Evolutionary conservation across 1,140 invertebrate genomes (phyloP), one percentile per base, ranked within the genome.

Genomic region (Nephila pilipes): DNA sequence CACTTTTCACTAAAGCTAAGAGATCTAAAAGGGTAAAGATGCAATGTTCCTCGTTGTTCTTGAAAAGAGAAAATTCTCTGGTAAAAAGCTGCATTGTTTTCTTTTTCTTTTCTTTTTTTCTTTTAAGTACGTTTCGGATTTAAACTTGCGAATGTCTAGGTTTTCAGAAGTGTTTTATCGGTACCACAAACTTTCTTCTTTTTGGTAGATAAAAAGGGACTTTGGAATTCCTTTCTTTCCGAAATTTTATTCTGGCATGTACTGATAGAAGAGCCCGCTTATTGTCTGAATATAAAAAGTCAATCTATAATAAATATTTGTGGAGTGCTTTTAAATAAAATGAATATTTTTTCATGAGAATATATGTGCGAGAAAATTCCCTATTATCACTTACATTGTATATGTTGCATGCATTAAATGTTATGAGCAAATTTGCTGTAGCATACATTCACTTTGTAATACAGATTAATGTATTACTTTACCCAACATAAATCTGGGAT

Each of bases 81-180:
- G 69, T 75, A 75, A 75, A n/a, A 75, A 75, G 69, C 29, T 75
- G 16, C 29, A 29, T 18, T 75, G n/a, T 75, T 75, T 75, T 75
- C 25, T 75, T 75, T 75, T 46, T 10, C 46, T 10, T 10, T 10
- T 0, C 46, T 10, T 32, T 32, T 75, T 75, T 1, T 75, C 36
- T 18, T 36, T 29, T 5, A 32, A 75, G 16, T 36, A 32, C 69
- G 29, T 32, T 75, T 36, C 20, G 69, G 69, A 2, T 75, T 75
- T 16, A 75, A 75, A 29, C 69, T 75, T 75, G 69, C 25, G 14
- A 75, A 75, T 18, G 29, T 3, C 69, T 29, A 16, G 69, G 25
- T 32, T 75, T 75, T 75, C 29, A 14, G 69, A 32, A 75, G 29
- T 36, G 18, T 1, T 75, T 36, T 75, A 75, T 75, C 29, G 69